Conservation (phyloP, 2,113 vertebrate species). For the Halcyon senegalensis region DNA sequence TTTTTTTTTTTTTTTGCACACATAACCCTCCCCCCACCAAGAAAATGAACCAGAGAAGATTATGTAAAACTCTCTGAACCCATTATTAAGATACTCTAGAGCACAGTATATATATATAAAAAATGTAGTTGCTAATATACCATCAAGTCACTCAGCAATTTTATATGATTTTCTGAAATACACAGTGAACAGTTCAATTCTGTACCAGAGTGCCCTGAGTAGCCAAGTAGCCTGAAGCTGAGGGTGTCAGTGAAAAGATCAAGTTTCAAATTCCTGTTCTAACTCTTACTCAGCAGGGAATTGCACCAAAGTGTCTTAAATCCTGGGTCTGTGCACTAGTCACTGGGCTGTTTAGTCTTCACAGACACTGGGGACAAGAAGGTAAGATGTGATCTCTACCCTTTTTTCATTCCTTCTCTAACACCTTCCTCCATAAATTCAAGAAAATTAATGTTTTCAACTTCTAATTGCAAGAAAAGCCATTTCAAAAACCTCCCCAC, state of each 20-base stretch:
- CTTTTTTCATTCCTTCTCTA: background rate
- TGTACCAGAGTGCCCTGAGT: background rate
- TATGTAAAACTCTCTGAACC: conserved; percentile 7
- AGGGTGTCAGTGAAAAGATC: background rate
- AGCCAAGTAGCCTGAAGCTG: background rate
- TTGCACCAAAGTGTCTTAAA: background rate
- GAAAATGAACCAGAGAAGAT: background rate
- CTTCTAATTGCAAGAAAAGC: background rate
- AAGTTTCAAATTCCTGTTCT: background rate
- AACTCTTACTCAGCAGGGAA: background rate
- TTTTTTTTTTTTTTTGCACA: background rate
- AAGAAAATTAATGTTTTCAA: background rate
- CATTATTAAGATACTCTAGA: background rate
- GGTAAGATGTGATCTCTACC: background rate
- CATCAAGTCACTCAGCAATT: background rate
- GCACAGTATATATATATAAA: background rate
- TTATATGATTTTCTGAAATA: background rate
- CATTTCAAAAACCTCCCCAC: background rate
- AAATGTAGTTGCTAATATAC: background rate
- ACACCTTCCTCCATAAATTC: background rate
- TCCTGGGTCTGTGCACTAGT: background rate
- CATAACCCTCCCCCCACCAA: background rate
- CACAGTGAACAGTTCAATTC: background rate
- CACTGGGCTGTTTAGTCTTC: background rate
- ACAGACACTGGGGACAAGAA: background rate